Evolutionary conservation across 2,113 vertebrate species (phyloP).

Genomic region (Numenius arquata): DNA sequence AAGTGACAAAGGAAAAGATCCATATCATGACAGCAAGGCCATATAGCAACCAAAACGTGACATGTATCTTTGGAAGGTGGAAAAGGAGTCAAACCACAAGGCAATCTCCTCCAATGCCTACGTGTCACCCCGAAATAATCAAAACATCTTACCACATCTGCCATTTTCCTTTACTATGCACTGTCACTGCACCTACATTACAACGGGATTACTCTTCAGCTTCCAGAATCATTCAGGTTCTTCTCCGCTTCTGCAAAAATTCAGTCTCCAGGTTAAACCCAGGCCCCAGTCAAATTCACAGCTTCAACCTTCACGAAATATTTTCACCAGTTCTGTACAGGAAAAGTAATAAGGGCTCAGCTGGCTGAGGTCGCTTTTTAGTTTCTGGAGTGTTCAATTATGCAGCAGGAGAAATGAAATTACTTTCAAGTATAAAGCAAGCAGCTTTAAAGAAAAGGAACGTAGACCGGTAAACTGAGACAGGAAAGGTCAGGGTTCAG

Average conservation of each 20-base stretch:
- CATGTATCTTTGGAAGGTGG: background rate
- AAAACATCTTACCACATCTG: background rate
- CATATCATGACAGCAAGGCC: background rate
- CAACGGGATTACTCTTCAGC: accelerated
- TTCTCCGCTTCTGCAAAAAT: background rate
- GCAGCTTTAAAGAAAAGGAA: background rate
- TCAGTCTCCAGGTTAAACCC: background rate
- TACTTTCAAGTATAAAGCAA: background rate
- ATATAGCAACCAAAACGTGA: background rate
- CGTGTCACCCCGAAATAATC: background rate
- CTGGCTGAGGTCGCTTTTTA: background rate
- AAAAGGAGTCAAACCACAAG: background rate
- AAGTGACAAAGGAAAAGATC: background rate
- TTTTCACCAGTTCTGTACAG: background rate
- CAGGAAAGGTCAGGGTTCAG: background rate
- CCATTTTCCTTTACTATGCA: background rate
- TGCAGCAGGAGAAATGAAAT: slow-evolving; percentile 31
- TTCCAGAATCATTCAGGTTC: background rate
- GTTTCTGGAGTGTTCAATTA: slow-evolving; percentile 25
- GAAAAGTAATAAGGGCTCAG: slow-evolving; percentile 15
- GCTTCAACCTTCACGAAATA: background rate
- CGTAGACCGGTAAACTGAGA: background rate
- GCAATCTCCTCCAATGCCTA: background rate
- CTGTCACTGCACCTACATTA: background rate
- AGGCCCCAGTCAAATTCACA: background rate